A percentile compares a stretch with the other conserved stretches of the same genome.
These are phyloP conservation scores for Polydesmus complanatus DNA, from an alignment of 2,888 invertebrate species.

Conservation along the genomic window DNA sequence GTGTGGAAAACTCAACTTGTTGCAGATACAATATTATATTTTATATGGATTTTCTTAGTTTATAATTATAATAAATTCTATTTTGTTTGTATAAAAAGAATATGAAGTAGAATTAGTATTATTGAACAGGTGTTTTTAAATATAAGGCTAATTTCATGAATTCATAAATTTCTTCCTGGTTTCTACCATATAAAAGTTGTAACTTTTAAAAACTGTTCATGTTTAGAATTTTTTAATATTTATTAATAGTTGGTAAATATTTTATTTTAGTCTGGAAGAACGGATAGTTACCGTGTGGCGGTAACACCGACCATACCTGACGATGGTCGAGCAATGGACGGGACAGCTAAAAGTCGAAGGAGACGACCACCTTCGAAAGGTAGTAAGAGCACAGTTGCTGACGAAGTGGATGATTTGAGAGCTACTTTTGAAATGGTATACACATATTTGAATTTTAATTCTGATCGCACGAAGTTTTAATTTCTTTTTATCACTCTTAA, in stretches of 20 bases:
- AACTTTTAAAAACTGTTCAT: no score
- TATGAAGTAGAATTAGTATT: no score
- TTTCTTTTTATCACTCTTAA: constrained; percentile 1
- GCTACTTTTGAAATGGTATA: constrained; percentile 16
- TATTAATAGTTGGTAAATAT: neutral
- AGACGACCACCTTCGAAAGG: constrained; percentile 15
- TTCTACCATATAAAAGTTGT: no score
- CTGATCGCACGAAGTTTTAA: neutral
- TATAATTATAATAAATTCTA: no score
- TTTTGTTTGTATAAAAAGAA: no score
- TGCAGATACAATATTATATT: no score
- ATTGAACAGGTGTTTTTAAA: no score
- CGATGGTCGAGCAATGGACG: constrained; percentile 15
- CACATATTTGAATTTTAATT: neutral
- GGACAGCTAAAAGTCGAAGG: constrained; percentile 17
- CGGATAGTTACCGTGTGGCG: constrained; percentile 18
- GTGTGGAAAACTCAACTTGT: no score
- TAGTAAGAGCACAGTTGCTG: constrained; percentile 16
- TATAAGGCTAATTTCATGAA: no score
- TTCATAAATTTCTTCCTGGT: no score
- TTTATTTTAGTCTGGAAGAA: neutral
- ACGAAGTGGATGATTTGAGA: constrained; percentile 17
- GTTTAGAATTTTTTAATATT: no score
- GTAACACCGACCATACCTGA: constrained; percentile 17
- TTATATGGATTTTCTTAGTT: no score